Percentiles rank a stretch among this genome's conserved stretches.
Evolutionary conservation across 2,888 invertebrate genomes (phyloP).

Genomic region (Eristalis tenax): DNA sequence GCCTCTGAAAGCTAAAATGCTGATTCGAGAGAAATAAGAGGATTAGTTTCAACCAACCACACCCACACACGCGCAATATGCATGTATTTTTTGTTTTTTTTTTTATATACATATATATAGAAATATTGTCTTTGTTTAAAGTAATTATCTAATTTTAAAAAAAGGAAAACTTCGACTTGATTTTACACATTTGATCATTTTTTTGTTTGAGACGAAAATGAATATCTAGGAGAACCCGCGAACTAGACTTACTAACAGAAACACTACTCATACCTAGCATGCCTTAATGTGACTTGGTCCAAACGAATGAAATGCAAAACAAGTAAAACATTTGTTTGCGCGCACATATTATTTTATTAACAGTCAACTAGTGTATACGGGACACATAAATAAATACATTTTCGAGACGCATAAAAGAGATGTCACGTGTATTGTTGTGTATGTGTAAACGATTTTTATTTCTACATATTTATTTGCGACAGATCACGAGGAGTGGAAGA

Average conservation of each 20-base stretch:
- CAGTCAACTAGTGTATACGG: slow-evolving; percentile 9
- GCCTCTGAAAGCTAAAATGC: slow-evolving; percentile 80
- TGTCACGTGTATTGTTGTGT: not conserved
- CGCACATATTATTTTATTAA: slow-evolving; percentile 18
- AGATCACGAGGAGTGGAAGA: not conserved
- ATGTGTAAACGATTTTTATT: slow-evolving; percentile 25
- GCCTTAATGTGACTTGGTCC: slow-evolving; percentile 63
- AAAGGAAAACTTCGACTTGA: slow-evolving; percentile 16
- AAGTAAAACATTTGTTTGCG: not conserved
- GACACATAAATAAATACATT: not conserved
- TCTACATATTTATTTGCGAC: slow-evolving; percentile 48
- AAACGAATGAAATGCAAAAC: slow-evolving; percentile 23
- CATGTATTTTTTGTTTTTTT: slow-evolving; percentile 9
- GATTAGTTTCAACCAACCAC: slow-evolving; percentile 19
- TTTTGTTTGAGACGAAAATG: slow-evolving; percentile 1
- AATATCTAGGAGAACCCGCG: not conserved
- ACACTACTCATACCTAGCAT: slow-evolving; percentile 54
- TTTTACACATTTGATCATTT: slow-evolving; percentile 2
- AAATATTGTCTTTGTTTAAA: slow-evolving; percentile 36
- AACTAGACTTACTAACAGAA: slow-evolving; percentile 52
- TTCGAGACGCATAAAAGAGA: slow-evolving; percentile 28
- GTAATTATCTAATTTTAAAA: slow-evolving; percentile 36
- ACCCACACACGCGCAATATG: slow-evolving; percentile 45
- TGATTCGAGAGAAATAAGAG: slow-evolving; percentile 65
- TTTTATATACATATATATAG: slow-evolving; percentile 5